A percentile compares a stretch with the other conserved stretches of the same genome.
Conservation (phyloP, 2,797 vertebrate species). For the Margarornis squamiger region DNA sequence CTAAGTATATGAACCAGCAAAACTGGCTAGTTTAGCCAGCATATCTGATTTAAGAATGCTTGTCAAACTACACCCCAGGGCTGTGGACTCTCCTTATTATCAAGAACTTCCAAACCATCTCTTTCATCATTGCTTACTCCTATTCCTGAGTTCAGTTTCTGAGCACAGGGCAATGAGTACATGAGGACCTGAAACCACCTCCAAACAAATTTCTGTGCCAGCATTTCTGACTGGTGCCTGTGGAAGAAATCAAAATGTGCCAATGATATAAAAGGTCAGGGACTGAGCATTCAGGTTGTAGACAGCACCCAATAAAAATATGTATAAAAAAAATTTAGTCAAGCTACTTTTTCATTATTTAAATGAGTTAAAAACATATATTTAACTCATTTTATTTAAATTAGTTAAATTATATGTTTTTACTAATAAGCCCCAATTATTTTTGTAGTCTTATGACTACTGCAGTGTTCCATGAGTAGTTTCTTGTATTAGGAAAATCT, state of each 20-base stretch:
- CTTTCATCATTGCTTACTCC: neutral
- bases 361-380: neutral
- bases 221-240: neutral
- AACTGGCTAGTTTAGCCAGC: slow-evolving; percentile 31
- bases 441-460: neutral
- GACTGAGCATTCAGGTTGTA: neutral
- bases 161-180: neutral
- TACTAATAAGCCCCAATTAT: neutral
- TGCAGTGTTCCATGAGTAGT: neutral
- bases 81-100: neutral
- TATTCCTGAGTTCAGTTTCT: neutral
- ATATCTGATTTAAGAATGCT: neutral
- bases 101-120: neutral
- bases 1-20: neutral
- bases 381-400: neutral
- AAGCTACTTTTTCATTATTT: neutral
- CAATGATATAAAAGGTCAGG: neutral
- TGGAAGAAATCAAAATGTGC: neutral
- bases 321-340: neutral
- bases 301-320: neutral
- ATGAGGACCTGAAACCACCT: neutral
- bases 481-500: neutral
- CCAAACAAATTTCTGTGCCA: neutral
- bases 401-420: neutral
- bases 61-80: neutral